A percentile compares a stretch with the other conserved stretches of the same genome.
These are phyloP conservation scores for Cerastis leucographa DNA, from an alignment of 2,888 invertebrate genomes.

Conservation along the genomic window DNA sequence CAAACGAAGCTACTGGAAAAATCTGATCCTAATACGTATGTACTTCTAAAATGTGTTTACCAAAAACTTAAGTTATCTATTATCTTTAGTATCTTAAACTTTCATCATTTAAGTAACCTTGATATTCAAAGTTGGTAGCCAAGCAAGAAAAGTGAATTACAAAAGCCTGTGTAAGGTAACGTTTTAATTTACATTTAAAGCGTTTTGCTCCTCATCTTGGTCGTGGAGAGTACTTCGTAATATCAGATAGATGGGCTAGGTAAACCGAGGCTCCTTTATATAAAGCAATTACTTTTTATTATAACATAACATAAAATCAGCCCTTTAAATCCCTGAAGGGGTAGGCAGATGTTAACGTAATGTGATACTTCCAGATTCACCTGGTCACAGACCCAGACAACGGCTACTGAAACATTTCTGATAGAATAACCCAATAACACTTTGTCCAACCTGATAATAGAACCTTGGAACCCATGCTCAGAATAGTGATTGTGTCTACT, in stretches of 20 bases:
- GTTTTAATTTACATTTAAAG: slow-evolving; percentile 65
- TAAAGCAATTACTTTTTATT: slow-evolving; percentile 49
- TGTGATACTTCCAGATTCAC: background rate
- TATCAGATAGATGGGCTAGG: slow-evolving; percentile 42
- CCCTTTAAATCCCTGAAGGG: background rate
- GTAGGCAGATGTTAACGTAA: background rate
- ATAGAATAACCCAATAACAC: background rate
- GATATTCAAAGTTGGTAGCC: slow-evolving; percentile 21
- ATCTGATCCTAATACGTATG: background rate
- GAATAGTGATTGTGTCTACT: background rate
- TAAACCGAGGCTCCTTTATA: slow-evolving; percentile 33
- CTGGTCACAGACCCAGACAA: too few species aligned
- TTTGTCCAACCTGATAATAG: background rate
- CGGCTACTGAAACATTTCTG: background rate
- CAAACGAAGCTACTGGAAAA: background rate
- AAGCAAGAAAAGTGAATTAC: slow-evolving; percentile 57
- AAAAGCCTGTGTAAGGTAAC: slow-evolving; percentile 53
- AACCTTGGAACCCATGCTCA: background rate
- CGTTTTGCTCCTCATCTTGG: slow-evolving; percentile 39
- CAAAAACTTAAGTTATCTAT: slow-evolving; percentile 6
- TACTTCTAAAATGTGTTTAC: background rate
- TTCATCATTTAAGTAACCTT: slow-evolving; percentile 3
- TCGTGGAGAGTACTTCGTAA: slow-evolving; percentile 42
- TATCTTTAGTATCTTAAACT: slow-evolving; percentile 10
- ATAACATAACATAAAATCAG: slow-evolving; percentile 5